These are phyloP conservation scores for Heliconius melpomene DNA, from an alignment of 1,140 invertebrate species.

Conservation along the genomic window DNA sequence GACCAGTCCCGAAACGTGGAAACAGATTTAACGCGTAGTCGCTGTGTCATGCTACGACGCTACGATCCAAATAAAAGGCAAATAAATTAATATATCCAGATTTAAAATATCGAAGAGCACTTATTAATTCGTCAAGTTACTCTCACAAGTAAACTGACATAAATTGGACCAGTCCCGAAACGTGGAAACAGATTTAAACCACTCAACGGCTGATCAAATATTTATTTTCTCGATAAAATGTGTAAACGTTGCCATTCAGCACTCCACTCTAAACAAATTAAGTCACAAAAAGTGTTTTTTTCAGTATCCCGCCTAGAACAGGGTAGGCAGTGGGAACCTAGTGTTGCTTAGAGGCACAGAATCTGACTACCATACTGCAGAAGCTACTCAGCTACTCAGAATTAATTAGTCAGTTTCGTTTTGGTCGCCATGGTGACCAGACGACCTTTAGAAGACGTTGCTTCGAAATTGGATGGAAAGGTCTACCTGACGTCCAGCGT, in stretches of 20 bases:
- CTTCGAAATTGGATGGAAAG: no score
- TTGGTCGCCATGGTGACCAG: no score
- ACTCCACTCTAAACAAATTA: not conserved
- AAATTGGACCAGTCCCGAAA: not conserved
- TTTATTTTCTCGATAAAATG: conserved; percentile 3
- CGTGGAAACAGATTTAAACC: conserved; percentile 1
- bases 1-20: not conserved
- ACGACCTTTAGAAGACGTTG: no score
- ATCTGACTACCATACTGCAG: no score
- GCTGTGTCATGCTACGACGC: no score
- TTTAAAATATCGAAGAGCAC: not conserved
- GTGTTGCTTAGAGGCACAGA: no score
- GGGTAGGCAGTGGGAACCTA: not conserved
- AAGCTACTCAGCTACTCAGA: no score
- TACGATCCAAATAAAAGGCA: no score
- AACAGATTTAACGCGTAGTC: not conserved
- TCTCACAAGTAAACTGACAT: not conserved
- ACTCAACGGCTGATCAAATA: conserved; percentile 25
- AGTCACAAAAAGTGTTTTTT: not conserved
- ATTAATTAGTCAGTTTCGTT: no score
- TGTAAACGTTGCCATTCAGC: not conserved
- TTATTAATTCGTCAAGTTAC: not conserved
- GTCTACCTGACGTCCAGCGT: no score
- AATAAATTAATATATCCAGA: not conserved
- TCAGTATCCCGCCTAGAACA: not conserved